A percentile compares a stretch with the other conserved stretches of the same genome.
Conservation (phyloP, 2,888 invertebrate species). For the Augochlorella aurata region DNA sequence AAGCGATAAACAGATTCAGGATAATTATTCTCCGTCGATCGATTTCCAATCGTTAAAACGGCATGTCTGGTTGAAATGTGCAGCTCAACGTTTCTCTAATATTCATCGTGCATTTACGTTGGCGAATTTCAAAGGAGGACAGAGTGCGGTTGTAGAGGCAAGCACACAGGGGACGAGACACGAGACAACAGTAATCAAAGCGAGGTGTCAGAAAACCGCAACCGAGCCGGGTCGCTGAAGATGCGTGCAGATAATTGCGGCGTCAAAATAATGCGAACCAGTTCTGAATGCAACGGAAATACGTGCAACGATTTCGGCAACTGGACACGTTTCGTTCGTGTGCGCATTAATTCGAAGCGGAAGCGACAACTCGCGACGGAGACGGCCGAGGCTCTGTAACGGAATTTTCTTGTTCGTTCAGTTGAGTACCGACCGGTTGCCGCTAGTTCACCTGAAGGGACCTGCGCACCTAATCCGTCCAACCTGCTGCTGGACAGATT, state of each 20-base stretch:
- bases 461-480: not conserved
- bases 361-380: constrained; percentile 60
- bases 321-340: constrained; percentile 45
- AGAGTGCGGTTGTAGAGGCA: not conserved
- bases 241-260: constrained; percentile 72
- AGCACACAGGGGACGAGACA: constrained; percentile 12
- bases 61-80: no score
- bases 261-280: constrained; percentile 58
- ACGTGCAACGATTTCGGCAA: constrained; percentile 45
- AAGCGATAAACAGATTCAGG: no score
- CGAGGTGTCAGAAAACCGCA: constrained; percentile 28
- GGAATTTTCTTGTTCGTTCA: constrained; percentile 59
- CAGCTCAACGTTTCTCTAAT: no score
- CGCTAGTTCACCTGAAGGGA: constrained; percentile 54
- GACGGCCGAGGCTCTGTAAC: constrained; percentile 62
- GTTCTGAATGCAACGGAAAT: constrained; percentile 64
- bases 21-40: no score
- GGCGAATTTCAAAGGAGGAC: not conserved
- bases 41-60: no score
- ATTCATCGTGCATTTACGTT: no score
- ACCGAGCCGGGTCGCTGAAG: constrained; percentile 42
- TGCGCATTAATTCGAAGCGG: constrained; percentile 57
- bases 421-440: constrained; percentile 53
- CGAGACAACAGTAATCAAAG: not conserved
- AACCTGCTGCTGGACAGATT: no score